phyloP scores from a whole-genome alignment of 2,797 vertebrate genomes.

The Sebastes ruberrimus region DNA sequence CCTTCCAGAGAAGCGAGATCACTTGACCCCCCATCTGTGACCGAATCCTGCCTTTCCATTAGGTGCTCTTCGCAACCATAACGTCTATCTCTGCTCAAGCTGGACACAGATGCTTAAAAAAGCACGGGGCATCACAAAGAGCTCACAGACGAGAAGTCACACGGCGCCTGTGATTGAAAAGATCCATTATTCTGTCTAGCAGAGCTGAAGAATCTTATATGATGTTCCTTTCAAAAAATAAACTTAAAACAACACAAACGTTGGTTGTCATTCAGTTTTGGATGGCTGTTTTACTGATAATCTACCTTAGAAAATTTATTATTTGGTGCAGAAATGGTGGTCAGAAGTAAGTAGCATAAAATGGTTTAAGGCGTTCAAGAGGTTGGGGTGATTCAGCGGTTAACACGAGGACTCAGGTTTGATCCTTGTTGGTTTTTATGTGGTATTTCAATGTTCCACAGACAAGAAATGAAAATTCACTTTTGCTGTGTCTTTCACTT shows the following conservation, averaged over 20 bases:
- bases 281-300: conserved; percentile 24
- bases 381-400: conserved; percentile 18
- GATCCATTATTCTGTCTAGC: conserved; percentile 64
- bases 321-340: conserved; percentile 47
- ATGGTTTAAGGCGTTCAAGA: conserved; percentile 21
- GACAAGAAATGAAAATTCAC: neutral
- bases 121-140: conserved; percentile 68
- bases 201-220: conserved; percentile 28
- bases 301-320: conserved; percentile 30
- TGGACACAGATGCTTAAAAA: conserved; percentile 73
- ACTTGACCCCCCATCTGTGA: conserved; percentile 79
- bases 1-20: conserved; percentile 73
- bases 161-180: conserved; percentile 67
- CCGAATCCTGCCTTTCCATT: conserved; percentile 66
- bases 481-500: neutral
- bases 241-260: conserved; percentile 26
- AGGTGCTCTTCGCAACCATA: conserved; percentile 68
- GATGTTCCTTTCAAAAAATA: conserved; percentile 21
- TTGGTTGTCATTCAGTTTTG: neutral
- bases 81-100: conserved; percentile 61
- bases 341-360: conserved; percentile 36
- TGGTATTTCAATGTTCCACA: conserved; percentile 27
- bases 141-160: conserved; percentile 73
- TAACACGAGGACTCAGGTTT: conserved; percentile 12
- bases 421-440: conserved; percentile 1